A percentile compares a stretch with the other conserved stretches of the same genome.
Conservation (phyloP, 2,888 invertebrate species). For the Branchipolynoe longqiensis region DNA sequence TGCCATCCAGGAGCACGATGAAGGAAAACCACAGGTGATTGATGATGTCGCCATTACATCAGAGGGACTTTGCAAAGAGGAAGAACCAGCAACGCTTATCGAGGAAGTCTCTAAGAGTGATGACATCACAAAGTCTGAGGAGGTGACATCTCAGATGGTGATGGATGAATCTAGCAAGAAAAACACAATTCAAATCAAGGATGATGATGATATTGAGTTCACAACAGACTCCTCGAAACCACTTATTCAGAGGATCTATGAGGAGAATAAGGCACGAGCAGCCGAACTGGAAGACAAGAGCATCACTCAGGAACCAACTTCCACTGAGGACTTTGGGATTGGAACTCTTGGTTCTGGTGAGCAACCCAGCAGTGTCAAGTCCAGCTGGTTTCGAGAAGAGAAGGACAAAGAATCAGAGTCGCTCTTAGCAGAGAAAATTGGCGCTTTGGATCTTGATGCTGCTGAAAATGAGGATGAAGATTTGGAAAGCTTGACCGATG, state of each 20-base stretch:
- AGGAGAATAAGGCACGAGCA: background rate
- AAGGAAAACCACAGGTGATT: background rate
- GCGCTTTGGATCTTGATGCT: background rate
- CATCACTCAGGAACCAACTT: background rate
- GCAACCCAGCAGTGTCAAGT: background rate
- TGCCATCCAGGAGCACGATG: background rate
- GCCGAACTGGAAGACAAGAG: background rate
- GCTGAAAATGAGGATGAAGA: background rate
- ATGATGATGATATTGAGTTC: too few species aligned
- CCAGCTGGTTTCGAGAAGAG: slow-evolving; percentile 5
- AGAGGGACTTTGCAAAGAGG: too few species aligned
- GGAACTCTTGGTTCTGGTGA: background rate
- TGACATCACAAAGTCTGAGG: background rate
- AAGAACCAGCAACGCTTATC: background rate
- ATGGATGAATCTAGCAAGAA: too few species aligned
- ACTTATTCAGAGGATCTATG: slow-evolving; percentile 39
- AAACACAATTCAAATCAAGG: too few species aligned
- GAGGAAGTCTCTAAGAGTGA: slow-evolving; percentile 6
- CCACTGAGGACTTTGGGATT: background rate
- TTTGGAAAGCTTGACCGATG: background rate
- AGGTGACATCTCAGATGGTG: too few species aligned
- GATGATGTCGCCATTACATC: too few species aligned
- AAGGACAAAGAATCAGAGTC: background rate
- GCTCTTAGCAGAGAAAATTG: background rate
- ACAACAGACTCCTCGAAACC: background rate